Evolutionary conservation across 2,797 vertebrate genomes (phyloP).

Genomic region (Crenuchus spilurus): DNA sequence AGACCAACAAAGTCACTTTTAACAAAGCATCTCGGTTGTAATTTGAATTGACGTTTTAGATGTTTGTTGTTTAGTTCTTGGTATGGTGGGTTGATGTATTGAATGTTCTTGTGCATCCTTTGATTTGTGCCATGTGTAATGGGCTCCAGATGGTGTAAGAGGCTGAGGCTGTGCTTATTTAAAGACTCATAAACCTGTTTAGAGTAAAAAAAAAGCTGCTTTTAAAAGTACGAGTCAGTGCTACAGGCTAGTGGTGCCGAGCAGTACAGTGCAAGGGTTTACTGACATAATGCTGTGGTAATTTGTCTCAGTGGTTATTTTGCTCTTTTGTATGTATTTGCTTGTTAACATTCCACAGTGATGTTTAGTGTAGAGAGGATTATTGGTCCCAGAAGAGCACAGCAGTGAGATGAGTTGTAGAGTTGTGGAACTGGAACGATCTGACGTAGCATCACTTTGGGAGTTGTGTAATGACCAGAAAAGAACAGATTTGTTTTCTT

Average conservation of each 20-base stretch:
- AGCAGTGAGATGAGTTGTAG: conserved; percentile 14
- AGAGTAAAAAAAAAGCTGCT: conserved; percentile 20
- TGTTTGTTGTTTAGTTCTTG: conserved; percentile 57
- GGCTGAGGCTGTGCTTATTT: conserved; percentile 58
- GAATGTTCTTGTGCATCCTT: conserved; percentile 70
- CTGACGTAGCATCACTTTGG: conserved; percentile 5
- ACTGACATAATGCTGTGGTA: conserved; percentile 64
- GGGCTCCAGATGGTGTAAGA: conserved; percentile 70
- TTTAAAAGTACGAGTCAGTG: neutral
- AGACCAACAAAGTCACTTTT: conserved; percentile 24
- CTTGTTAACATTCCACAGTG: conserved; percentile 74
- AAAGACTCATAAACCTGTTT: conserved; percentile 74
- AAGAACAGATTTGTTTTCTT: neutral
- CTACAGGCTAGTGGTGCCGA: conserved; percentile 59
- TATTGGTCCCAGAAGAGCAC: conserved; percentile 53
- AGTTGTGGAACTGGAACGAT: neutral
- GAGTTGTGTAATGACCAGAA: conserved; percentile 14
- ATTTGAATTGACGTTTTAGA: conserved; percentile 50
- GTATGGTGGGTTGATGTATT: conserved; percentile 65
- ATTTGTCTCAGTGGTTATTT: conserved; percentile 71
- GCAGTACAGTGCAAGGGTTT: conserved; percentile 56
- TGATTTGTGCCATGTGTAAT: conserved; percentile 67
- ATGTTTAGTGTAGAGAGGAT: conserved; percentile 48
- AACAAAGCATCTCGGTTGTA: conserved; percentile 56
- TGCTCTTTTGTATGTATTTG: conserved; percentile 63